phyloP scores from a whole-genome alignment of 2,888 invertebrate genomes.

The Parnassius glacialis region DNA sequence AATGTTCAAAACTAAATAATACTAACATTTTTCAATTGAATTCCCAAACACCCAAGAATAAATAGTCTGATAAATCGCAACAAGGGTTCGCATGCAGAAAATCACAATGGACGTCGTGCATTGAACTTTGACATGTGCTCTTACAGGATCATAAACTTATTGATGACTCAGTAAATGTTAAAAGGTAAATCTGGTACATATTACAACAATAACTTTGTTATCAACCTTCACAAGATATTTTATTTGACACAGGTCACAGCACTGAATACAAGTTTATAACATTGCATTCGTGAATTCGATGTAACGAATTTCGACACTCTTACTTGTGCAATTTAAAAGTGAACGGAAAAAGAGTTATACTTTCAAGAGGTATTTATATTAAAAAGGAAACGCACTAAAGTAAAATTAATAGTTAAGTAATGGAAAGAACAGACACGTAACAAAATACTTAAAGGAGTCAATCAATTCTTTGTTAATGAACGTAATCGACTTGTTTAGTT shows the following conservation, averaged over 20 bases:
- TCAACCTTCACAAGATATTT: no score
- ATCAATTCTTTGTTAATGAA: no score
- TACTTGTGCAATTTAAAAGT: constrained; percentile 15
- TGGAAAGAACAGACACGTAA: no score
- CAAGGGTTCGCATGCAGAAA: constrained; percentile 41
- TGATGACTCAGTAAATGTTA: no score
- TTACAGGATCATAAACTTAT: constrained; percentile 2
- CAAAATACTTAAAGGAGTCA: no score
- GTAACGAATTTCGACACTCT: constrained; percentile 19
- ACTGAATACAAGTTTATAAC: constrained; percentile 3
- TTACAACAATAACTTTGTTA: no score
- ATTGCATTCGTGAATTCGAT: constrained; percentile 10
- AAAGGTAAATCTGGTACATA: no score
- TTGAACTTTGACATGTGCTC: constrained; percentile 36
- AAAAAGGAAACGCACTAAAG: no score
- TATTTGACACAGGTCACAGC: no score
- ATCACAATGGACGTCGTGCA: constrained; percentile 37
- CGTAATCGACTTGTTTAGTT: not conserved
- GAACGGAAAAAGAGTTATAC: constrained; percentile 9
- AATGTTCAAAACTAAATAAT: no score
- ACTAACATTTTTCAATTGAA: not conserved
- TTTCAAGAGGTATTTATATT: no score
- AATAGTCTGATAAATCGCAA: constrained; percentile 7
- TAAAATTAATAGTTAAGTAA: no score
- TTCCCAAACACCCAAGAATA: constrained; percentile 2